phyloP scores from a whole-genome alignment of 2,797 vertebrate genomes.

The Melanotaenia trifasciata region DNA sequence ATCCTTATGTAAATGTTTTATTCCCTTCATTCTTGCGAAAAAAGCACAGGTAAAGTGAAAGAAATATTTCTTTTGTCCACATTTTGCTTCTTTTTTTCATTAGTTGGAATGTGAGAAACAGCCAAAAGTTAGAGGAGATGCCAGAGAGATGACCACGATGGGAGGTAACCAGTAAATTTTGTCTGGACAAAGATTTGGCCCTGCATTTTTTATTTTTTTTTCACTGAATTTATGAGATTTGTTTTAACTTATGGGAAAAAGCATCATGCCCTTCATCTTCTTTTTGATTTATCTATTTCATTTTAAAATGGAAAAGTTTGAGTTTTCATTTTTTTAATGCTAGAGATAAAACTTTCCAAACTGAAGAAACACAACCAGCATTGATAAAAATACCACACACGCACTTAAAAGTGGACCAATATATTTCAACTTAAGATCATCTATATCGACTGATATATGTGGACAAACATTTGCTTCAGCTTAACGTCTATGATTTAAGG shows the following conservation, averaged over 20 bases:
- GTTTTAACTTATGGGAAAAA: conserved; percentile 46
- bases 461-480: conserved; percentile 29
- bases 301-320: no score
- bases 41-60: background rate
- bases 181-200: conserved; percentile 19
- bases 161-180: conserved; percentile 30
- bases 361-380: background rate
- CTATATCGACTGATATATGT: conserved; percentile 23
- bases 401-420: conserved; percentile 2
- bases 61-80: background rate
- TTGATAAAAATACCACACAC: conserved; percentile 1
- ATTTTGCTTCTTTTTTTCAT: background rate
- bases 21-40: background rate
- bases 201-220: background rate
- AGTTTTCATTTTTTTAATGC: background rate
- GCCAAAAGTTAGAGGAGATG: conserved; percentile 30
- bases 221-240: conserved; percentile 30
- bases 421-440: conserved; percentile 16
- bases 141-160: conserved; percentile 9
- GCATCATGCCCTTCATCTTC: background rate
- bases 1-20: background rate
- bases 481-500: conserved; percentile 28
- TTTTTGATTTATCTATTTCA: background rate
- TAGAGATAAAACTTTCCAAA: background rate
- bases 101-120: background rate